These are phyloP conservation scores for Cladorhizidae sp. DNA, from an alignment of 37 sponge, comb jelly and placozoan genomes.

Conservation along the genomic window DNA sequence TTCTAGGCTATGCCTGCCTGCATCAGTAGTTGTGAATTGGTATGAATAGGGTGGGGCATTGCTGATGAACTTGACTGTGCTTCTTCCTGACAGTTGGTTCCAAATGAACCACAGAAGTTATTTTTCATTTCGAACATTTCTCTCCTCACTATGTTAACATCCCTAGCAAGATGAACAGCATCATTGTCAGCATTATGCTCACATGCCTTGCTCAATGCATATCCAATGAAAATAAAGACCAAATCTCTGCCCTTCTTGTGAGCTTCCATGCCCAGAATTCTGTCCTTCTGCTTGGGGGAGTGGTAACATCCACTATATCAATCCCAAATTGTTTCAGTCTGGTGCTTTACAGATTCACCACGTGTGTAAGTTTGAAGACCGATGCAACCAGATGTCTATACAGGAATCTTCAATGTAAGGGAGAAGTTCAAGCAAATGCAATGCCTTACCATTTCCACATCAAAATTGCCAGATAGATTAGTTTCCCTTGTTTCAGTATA, in stretches of 20 bases:
- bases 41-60: background rate
- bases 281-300: background rate
- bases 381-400: too few relatives aligned
- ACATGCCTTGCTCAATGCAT: background rate
- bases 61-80: background rate
- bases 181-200: background rate
- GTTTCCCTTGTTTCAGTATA: too few relatives aligned
- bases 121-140: conserved; percentile 11
- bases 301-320: too few relatives aligned
- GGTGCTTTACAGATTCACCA: too few relatives aligned
- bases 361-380: too few relatives aligned
- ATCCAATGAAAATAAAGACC: background rate
- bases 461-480: too few relatives aligned
- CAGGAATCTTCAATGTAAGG: too few relatives aligned
- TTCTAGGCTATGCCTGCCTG: background rate
- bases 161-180: background rate
- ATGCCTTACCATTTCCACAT: too few relatives aligned
- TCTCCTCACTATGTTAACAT: conserved; percentile 20
- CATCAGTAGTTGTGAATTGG: background rate
- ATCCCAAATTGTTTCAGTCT: too few relatives aligned
- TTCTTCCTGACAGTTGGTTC: background rate
- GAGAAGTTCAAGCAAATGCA: too few relatives aligned
- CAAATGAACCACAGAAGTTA: conserved; percentile 7
- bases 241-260: background rate
- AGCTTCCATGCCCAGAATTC: background rate